These are phyloP conservation scores for Danaus melanippus DNA, from an alignment of 1,140 invertebrate genomes.

Conservation along the genomic window DNA sequence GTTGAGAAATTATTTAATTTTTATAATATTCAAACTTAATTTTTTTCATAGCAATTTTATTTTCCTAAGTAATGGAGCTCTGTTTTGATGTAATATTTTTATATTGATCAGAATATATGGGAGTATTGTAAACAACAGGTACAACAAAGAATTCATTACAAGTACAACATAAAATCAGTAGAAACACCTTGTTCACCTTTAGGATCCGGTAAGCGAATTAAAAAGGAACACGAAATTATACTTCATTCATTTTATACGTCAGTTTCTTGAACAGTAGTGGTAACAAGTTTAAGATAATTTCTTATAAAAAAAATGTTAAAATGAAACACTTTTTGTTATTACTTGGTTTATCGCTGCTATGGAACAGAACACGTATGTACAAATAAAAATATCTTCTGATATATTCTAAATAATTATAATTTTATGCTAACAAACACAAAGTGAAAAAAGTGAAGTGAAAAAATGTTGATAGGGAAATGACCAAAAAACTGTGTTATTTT, in stretches of 20 bases:
- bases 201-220: too few species aligned
- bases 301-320: conserved; percentile 16
- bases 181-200: conserved; percentile 3
- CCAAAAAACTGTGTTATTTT: too few species aligned
- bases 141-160: conserved; percentile 18
- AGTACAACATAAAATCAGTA: neutral
- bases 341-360: conserved; percentile 24
- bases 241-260: too few species aligned
- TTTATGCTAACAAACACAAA: too few species aligned
- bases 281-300: too few species aligned
- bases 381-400: too few species aligned
- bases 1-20: conserved; percentile 1
- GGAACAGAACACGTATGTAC: conserved; percentile 21
- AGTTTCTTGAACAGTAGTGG: conserved; percentile 8
- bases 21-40: conserved; percentile 1
- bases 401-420: too few species aligned
- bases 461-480: too few species aligned
- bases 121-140: conserved; percentile 45
- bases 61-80: too few species aligned
- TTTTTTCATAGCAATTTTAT: conserved; percentile 20
- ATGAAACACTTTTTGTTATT: conserved; percentile 28
- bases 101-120: conserved; percentile 24
- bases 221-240: too few species aligned
- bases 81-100: too few species aligned
- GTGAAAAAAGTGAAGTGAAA: too few species aligned